These are phyloP conservation scores for Melanotaenia pygmaea DNA, from an alignment of 2,797 vertebrate species.

Conservation along the genomic window DNA sequence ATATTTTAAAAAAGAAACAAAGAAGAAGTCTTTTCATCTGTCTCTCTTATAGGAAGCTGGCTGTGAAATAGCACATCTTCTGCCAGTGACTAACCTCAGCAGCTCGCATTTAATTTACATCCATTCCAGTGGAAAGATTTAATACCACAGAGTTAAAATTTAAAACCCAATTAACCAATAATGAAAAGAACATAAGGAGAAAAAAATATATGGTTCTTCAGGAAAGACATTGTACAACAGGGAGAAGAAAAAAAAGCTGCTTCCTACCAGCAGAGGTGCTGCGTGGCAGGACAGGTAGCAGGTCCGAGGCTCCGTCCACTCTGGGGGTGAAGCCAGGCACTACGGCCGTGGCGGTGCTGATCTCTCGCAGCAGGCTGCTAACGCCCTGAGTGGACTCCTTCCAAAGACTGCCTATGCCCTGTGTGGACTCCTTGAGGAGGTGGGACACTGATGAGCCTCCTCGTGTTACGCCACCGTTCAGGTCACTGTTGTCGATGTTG, in stretches of 20 bases:
- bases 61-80: constrained; percentile 28
- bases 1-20: not conserved
- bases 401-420: constrained; percentile 92
- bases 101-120: constrained; percentile 38
- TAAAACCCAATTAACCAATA: not conserved
- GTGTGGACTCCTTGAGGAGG: constrained; percentile 95
- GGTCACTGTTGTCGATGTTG: constrained; percentile 97
- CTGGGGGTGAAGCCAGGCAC: constrained; percentile 91
- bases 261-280: constrained; percentile 83
- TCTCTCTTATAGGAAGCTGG: constrained; percentile 6
- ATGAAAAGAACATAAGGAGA: constrained; percentile 9
- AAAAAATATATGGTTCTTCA: constrained; percentile 4
- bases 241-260: not conserved
- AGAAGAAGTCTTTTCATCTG: not conserved
- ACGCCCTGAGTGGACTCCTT: constrained; percentile 97
- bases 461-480: constrained; percentile 89
- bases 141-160: constrained; percentile 20
- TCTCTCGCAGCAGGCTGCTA: constrained; percentile 93
- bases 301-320: constrained; percentile 87
- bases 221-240: constrained; percentile 47
- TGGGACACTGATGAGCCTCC: constrained; percentile 86
- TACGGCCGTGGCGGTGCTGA: constrained; percentile 90
- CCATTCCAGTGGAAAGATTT: constrained; percentile 40
- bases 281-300: constrained; percentile 88
- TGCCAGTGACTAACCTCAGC: constrained; percentile 19